Base-by-base conservation (phyloP, 2,888 invertebrate genomes). In the Himalopsyche anomala region DNA sequence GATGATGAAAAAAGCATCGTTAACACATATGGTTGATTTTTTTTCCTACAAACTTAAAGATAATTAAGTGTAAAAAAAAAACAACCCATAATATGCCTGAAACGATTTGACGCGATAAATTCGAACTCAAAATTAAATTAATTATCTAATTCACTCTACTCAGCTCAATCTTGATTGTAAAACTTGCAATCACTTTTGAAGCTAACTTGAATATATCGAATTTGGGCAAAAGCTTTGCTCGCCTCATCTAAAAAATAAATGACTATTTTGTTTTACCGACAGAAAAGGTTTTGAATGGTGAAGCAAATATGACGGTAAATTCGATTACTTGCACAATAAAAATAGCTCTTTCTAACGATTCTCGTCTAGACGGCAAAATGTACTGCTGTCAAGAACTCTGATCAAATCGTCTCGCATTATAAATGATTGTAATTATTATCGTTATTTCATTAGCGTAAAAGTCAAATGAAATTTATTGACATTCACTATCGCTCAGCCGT, bases 371-470 rank as follows among this genome's bases (percentile, higher is more conserved):
- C 62, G 62, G 19, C 62, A 62, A 62, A 62, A 62, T 62, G 62
- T 62, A 62, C 11, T 19, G 62, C 62, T 62, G 62, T 62, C 62
- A 28, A 9, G 62, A 2, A 19, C 9, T 19, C 62, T 51, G 62
- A 62, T 19, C 62, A 62, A 62, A 62, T 62, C 62, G 28, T 62
- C 62, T 62, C 19, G 15, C 62, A 62, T 62, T 62, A 62, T 62
- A 62, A 62, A 62, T 62, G 62, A 28, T 19, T 62, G 62, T 19
- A 9, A 28, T 62, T 19, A 51, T 28, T 19, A 62, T 28, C 28
- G n/a, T 62, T 62, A 62, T 62, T 62, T 62, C 62, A 62, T 62
- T 62, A 62, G 19, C 19, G 62, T 19, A 28, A 62, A 62, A n/a
- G 56, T 56, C 3, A 62, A 62, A n/a, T 62, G 0, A 19, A 62